Evolutionary conservation across 2,888 invertebrate genomes (phyloP), one percentile per base, ranked within the genome.

Genomic region (Andrena flavipes): DNA sequence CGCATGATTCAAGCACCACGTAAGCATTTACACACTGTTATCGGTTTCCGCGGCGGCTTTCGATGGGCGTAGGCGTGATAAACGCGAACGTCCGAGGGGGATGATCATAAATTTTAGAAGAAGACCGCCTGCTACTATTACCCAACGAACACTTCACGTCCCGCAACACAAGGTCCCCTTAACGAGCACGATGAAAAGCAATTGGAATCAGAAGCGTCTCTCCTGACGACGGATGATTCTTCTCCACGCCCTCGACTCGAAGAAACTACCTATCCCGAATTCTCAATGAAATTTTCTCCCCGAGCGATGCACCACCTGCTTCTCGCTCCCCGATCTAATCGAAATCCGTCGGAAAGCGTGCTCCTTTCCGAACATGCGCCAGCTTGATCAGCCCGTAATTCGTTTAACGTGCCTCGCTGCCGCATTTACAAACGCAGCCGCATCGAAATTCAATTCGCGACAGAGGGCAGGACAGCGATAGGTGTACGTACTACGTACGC

Each of bases 381-480:
- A 20, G 23, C 26, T 7, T 30, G 48, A 48, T 54, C 59, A 29
- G 42, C 8, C 20, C 48, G 23, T 72, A 72, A 76, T 64, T 64
- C 42, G 29, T 56, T 56, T 54, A 56, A 23, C 35, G 29, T 16
- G 20, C 30, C 16, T 5, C n/a, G 35, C n/a, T 35, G 26, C 33
- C 49, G 59, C 71, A 68, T 63, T 63, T 74, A 62, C 59, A 67
- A 78, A 68, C n/a, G n/a, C 62, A 49, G 54, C 33, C 60, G 62
- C 54, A 74, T 78, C 67, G 73, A 60, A 74, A 74, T 74, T 65
- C 51, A 10, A 74, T 74, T 74, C 67, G 23, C 42, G 60, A 60
- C n/a, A 7, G 7, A n/a, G 73, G 48, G 29, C 29, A 42, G 20
- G 23, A 59, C 23, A 68, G 54, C 33, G 67, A 20, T 42, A 23